These are phyloP conservation scores for Manis crassicaudata DNA, from an alignment of 2,797 vertebrate species.

Conservation along the genomic window DNA sequence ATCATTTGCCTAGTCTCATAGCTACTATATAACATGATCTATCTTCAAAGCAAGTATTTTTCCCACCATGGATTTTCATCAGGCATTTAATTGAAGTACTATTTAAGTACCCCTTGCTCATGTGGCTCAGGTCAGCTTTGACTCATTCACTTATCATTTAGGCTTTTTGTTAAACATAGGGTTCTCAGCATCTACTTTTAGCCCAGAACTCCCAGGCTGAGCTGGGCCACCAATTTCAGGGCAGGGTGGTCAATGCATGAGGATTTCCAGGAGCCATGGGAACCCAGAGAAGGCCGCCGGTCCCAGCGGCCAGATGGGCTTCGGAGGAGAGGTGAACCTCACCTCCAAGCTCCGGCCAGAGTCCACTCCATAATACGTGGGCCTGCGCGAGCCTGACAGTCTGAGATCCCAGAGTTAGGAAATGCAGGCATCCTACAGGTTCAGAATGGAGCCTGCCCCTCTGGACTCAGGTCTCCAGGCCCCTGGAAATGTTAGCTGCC, in stretches of 20 bases:
- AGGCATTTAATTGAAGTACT: not conserved
- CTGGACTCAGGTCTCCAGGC: not conserved
- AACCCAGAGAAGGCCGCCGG: not conserved
- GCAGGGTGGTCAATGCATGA: not conserved
- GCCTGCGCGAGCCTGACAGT: not conserved
- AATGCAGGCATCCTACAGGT: not conserved
- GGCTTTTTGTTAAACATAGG: not conserved
- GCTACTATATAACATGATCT: not conserved
- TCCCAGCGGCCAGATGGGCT: not conserved
- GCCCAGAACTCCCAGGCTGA: not conserved
- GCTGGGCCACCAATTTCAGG: not conserved
- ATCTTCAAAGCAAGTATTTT: slow-evolving; percentile 7
- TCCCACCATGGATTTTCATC: not conserved
- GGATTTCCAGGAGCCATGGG: not conserved
- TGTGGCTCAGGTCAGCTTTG: not conserved
- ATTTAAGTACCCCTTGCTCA: not conserved
- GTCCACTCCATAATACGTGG: not conserved
- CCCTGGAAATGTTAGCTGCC: slow-evolving; percentile 38
- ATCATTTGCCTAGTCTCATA: not conserved
- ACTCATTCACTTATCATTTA: slow-evolving; percentile 10
- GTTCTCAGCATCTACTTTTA: not conserved
- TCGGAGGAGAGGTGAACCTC: not conserved
- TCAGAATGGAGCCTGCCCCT: not conserved
- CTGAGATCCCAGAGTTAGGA: slow-evolving; percentile 13
- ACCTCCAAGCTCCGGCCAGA: not conserved